Conservation (phyloP, 2,797 vertebrate genomes). For the Gallinago solitaria region DNA sequence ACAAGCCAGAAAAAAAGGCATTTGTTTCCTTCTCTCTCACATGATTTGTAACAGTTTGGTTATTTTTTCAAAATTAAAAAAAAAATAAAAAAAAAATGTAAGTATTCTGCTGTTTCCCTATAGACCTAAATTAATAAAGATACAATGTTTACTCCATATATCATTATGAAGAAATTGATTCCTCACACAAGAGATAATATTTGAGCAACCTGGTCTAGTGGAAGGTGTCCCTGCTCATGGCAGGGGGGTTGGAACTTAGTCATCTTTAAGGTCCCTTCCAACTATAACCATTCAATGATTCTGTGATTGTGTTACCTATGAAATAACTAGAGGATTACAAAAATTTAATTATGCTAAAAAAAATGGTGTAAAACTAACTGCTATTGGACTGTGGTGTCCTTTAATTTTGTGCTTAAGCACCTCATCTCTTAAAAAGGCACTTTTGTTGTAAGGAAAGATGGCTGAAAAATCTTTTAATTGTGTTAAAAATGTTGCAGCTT, state of each 20-base stretch:
- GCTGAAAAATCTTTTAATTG: background rate
- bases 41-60: background rate
- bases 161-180: background rate
- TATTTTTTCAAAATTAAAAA: background rate
- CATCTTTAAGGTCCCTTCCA: too few relatives aligned
- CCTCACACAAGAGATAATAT: background rate
- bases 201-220: background rate
- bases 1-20: background rate
- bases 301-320: background rate
- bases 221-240: too few relatives aligned
- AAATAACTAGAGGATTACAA: background rate
- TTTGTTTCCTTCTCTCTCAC: background rate
- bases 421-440: background rate
- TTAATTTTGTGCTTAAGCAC: background rate
- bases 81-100: background rate
- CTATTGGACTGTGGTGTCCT: background rate
- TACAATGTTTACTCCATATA: background rate
- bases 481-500: background rate
- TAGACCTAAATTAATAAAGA: background rate
- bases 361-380: background rate
- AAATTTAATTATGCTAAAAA: background rate
- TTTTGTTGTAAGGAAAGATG: background rate
- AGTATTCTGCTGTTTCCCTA: background rate
- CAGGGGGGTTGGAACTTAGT: too few relatives aligned
- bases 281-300: too few relatives aligned